Conservation (phyloP, 2,888 invertebrate genomes). For the Drosophila flavopinicola region DNA sequence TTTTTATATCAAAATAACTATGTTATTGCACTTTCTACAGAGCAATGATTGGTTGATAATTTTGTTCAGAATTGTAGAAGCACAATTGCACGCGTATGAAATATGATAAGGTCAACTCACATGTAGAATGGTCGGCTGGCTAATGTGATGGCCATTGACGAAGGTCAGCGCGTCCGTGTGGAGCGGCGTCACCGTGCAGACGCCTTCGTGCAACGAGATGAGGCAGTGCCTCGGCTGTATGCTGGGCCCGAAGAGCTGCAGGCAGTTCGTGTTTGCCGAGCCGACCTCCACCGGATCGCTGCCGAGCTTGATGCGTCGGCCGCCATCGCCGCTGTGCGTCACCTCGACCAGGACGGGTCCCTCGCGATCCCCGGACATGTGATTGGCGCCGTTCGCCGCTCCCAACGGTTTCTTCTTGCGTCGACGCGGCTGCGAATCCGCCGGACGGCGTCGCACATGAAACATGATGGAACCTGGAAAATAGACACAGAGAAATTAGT, state of each 20-base stretch:
- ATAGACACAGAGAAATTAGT: neutral
- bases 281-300: slow-evolving; percentile 90
- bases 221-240: slow-evolving; percentile 98
- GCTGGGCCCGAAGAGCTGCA: slow-evolving; percentile 94
- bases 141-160: slow-evolving; percentile 96
- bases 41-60: too few relatives aligned
- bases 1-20: too few relatives aligned
- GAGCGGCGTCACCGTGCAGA: slow-evolving; percentile 96
- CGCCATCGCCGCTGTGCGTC: slow-evolving; percentile 86
- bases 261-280: slow-evolving; percentile 90
- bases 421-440: slow-evolving; percentile 94
- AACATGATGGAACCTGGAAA: slow-evolving; percentile 96
- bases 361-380: slow-evolving; percentile 86
- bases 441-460: slow-evolving; percentile 96
- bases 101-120: slow-evolving; percentile 83
- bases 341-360: slow-evolving; percentile 89
- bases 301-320: slow-evolving; percentile 87
- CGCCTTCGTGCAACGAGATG: slow-evolving; percentile 95
- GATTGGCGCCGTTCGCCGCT: slow-evolving; percentile 85
- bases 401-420: slow-evolving; percentile 91
- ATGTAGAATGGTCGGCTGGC: slow-evolving; percentile 96
- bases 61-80: too few relatives aligned
- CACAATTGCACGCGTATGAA: too few relatives aligned
- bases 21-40: too few relatives aligned
- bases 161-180: slow-evolving; percentile 97